These are phyloP conservation scores for Holothuria leucospilota DNA, from an alignment of 53 echinoderm and acorn worm genomes.

Conservation along the genomic window DNA sequence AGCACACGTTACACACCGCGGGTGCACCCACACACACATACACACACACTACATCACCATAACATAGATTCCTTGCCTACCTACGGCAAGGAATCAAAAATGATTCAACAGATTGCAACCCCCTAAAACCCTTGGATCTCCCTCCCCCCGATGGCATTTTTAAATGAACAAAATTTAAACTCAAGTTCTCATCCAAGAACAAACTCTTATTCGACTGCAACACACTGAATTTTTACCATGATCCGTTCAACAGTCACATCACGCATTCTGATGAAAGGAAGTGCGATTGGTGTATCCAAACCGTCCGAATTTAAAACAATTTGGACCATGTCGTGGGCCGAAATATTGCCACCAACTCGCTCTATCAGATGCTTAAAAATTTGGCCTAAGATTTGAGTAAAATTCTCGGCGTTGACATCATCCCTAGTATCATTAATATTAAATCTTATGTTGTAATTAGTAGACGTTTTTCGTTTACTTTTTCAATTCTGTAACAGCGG, in stretches of 20 bases:
- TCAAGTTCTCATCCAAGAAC: constrained; percentile 30
- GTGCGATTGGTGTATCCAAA: constrained; percentile 29
- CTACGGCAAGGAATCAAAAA: too few species aligned
- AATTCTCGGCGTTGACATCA: neutral
- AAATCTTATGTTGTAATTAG: constrained; percentile 32
- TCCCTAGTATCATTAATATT: neutral
- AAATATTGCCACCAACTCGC: neutral
- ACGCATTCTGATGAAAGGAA: constrained; percentile 41
- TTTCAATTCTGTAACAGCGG: constrained; percentile 13
- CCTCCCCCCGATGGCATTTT: constrained; percentile 46
- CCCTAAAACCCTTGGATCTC: neutral
- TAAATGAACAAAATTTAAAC: constrained; percentile 46
- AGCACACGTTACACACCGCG: too few species aligned
- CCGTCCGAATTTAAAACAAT: constrained; percentile 23
- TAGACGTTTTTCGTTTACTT: constrained; percentile 35
- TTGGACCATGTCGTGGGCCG: constrained; percentile 17
- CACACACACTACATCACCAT: too few species aligned
- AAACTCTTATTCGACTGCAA: constrained; percentile 48
- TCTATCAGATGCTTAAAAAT: constrained; percentile 6
- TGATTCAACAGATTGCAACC: constrained; percentile 26
- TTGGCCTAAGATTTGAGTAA: neutral
- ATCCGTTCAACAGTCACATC: constrained; percentile 12
- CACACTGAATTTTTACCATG: neutral
- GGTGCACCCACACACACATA: too few species aligned
- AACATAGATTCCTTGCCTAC: too few species aligned